A percentile compares a stretch with the other conserved stretches of the same genome.
Evolutionary conservation across 1,140 invertebrate species (phyloP).

Genomic region (Drosophila equinoxialis): DNA sequence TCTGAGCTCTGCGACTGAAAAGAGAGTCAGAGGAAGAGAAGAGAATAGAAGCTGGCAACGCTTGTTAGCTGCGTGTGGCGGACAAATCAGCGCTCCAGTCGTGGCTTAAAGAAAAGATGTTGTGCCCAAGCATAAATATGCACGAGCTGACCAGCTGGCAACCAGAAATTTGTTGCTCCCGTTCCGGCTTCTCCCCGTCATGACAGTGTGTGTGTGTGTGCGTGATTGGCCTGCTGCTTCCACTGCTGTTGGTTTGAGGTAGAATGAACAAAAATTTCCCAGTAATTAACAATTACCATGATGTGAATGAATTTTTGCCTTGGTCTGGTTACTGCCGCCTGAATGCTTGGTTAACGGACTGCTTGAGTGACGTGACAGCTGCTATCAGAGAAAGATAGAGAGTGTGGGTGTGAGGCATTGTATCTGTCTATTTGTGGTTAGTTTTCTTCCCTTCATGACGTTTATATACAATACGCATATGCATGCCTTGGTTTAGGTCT

Average conservation of each 20-base stretch:
- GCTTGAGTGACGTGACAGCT: slow-evolving; percentile 72
- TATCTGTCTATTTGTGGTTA: slow-evolving; percentile 37
- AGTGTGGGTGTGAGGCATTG: slow-evolving; percentile 20
- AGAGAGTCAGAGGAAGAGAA: too few relatives aligned
- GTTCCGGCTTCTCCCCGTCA: too few relatives aligned
- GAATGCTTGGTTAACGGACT: slow-evolving; percentile 66
- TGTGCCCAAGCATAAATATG: slow-evolving; percentile 73
- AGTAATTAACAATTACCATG: slow-evolving; percentile 81
- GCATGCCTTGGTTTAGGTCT: slow-evolving; percentile 5
- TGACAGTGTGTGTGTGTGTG: slow-evolving; percentile 14
- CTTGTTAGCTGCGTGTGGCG: slow-evolving; percentile 62
- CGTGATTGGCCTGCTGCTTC: background rate
- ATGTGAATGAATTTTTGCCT: slow-evolving; percentile 53
- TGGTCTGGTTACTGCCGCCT: slow-evolving; percentile 37
- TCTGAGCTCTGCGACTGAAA: background rate
- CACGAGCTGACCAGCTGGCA: slow-evolving; percentile 57
- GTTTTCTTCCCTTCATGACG: slow-evolving; percentile 18
- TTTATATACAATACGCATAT: slow-evolving; percentile 27
- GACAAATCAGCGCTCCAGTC: slow-evolving; percentile 66
- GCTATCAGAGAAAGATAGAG: slow-evolving; percentile 37
- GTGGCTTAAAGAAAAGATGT: slow-evolving; percentile 51
- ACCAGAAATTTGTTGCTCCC: slow-evolving; percentile 35
- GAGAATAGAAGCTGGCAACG: slow-evolving; percentile 29
- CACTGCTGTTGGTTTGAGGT: background rate
- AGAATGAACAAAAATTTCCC: slow-evolving; percentile 49